Evolutionary conservation across 1,140 invertebrate species (phyloP), one percentile per base, ranked within the genome.

Genomic region (Eumaeus atala): DNA sequence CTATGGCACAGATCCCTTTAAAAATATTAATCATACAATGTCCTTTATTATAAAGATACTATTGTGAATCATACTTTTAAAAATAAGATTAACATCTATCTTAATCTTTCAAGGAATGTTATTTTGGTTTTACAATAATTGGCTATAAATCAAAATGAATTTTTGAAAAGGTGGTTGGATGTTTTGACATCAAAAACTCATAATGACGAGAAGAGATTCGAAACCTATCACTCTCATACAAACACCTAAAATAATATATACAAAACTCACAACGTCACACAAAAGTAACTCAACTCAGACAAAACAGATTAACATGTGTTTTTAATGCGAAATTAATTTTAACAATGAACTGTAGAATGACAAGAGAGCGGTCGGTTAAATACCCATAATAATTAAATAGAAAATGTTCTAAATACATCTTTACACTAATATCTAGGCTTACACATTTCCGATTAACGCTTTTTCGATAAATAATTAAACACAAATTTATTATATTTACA

Each of bases 161-260:
- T 42, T 50, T 53, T 40, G 48, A 54, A 36, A 48, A 33, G 47
- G 18, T 11, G 44, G 64, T 44, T 14, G 16, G 40, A 9, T 3
- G 0, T 18, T 17, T 14, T 44, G 40, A 44, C 40, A 16, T 16
- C 36, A 52, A 37, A 52, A 28, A 42, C 40, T 52, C 40, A 52
- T 38, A 72, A 74, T 60, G 62, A 81, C 66, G 66, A 65, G 73
- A 75, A 78, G 83, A 86, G 83, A 86, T 86, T 86, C 83, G 79
- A 75, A 79, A 82, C 74, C 74, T 78, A 83, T 82, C 78, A 83
- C 79, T 83, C 77, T 72, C 79, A 80, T 65, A 72, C 77, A 67
- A 77, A 84, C 74, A 73, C 78, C 78, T 84, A 84, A 84, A 86
- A 81, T 76, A 83, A 86, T 86, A 86, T 86, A 60, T 86, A 86